Evolutionary conservation across 1,140 invertebrate species (phyloP), one percentile per base, ranked within the genome.

Genomic region (Drosophila nasuta): DNA sequence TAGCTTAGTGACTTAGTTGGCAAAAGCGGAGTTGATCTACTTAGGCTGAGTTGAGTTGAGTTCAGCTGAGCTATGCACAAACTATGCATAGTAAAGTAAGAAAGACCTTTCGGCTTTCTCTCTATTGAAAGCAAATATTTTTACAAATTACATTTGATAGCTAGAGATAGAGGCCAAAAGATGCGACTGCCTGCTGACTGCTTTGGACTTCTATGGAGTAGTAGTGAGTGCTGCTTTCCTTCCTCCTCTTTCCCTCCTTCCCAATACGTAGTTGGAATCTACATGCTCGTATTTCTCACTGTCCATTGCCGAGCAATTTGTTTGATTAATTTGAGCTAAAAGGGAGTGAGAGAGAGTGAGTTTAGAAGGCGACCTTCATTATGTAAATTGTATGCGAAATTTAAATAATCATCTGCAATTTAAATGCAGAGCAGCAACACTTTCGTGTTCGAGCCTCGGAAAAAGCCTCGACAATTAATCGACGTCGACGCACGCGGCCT

Each of bases 331-430:
- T 85, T 77, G 75, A 71, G 62, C 20, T 25, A 25, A 25, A 25
- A 25, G 0, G 20, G 20, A 25, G 57, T 43, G 5, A 11, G 20
- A 15, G 49, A 5, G 54, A 41, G 33, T 20, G 20, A 35, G 57
- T 28, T 46, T n/a, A 56, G 73, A 51, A 25, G 60, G 60, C 70
- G 78, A 89, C 86, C 85, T 89, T 89, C 85, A 89, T 89, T 89
- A 89, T 89, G 85, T 81, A 90, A 89, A 89, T 89, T 89, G 85
- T 89, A 85, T 85, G 75, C 65, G 85, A 89, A 89, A 81, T 89
- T 89, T 89, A 89, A 89, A 89, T 89, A 89, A 89, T 89, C 85
- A 85, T 89, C 85, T 90, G 75, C 81, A 90, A 89, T 89, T 89
- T 89, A 89, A 89, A 89, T 89, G 85, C 85, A 79, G 71, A 89